Conservation (phyloP, 2,113 vertebrate species). For the Oryctolagus cuniculus region DNA sequence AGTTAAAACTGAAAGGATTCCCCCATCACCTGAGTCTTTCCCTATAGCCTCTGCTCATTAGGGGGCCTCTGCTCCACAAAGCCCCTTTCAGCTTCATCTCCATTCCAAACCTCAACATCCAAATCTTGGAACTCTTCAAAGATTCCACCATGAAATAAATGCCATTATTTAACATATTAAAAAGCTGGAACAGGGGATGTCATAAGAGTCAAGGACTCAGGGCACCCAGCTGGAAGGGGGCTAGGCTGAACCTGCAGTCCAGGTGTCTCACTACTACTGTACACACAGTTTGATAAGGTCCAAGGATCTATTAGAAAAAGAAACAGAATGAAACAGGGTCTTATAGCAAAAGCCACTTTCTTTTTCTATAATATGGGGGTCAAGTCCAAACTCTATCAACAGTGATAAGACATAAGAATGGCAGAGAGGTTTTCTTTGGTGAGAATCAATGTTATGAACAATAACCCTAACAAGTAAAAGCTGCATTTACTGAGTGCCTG, state of each 20-base stretch:
- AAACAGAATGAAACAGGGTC: background rate
- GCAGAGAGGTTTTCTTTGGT: background rate
- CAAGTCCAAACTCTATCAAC: slow-evolving; percentile 27
- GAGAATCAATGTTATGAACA: background rate
- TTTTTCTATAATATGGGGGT: background rate
- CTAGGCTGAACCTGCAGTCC: too few relatives aligned
- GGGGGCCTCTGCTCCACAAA: background rate
- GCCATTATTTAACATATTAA: background rate
- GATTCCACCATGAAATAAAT: background rate
- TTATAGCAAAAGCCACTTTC: background rate
- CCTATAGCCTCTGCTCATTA: background rate
- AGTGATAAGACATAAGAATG: background rate
- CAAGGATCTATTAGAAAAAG: background rate
- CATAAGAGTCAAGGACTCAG: background rate
- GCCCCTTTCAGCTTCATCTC: background rate
- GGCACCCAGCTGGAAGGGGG: rapidly evolving
- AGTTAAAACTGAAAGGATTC: background rate
- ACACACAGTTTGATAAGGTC: too few relatives aligned
- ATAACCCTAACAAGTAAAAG: background rate
- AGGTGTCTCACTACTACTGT: background rate
- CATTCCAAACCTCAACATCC: background rate
- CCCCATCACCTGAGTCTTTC: background rate
- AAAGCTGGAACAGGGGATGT: background rate
- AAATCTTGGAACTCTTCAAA: slow-evolving; percentile 12
- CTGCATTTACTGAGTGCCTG: background rate